A percentile compares a stretch with the other conserved stretches of the same genome.
phyloP scores from a whole-genome alignment of 2,888 invertebrate genomes.

The Salticus scenicus region DNA sequence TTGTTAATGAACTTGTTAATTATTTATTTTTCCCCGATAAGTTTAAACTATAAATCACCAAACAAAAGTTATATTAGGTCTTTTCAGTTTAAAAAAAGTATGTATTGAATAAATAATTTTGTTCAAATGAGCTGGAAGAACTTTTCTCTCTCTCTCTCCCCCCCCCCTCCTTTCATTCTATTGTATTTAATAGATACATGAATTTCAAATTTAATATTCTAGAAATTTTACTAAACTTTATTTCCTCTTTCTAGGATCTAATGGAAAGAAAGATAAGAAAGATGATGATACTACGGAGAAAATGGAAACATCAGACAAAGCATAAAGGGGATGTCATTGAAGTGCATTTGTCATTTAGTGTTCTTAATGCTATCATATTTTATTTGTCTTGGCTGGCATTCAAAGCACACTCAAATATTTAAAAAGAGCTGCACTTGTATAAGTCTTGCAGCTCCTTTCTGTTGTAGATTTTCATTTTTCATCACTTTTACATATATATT shows the following conservation, averaged over 20 bases:
- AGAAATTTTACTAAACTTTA: neutral
- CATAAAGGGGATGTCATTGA: constrained; percentile 21
- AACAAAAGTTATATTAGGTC: no score
- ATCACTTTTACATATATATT: constrained; percentile 53
- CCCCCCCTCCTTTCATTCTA: no score
- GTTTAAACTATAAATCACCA: no score
- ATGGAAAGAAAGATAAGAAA: constrained; percentile 80
- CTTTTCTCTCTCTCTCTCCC: no score
- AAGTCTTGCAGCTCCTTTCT: constrained; percentile 19
- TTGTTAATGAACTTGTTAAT: no score
- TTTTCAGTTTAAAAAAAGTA: no score
- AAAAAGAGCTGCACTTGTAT: constrained; percentile 3
- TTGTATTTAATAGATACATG: no score
- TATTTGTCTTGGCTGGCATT: constrained; percentile 47
- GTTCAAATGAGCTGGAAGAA: no score
- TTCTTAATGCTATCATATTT: constrained; percentile 34
- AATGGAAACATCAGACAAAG: constrained; percentile 60
- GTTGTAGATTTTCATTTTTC: constrained; percentile 59
- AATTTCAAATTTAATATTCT: no score
- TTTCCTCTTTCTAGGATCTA: constrained; percentile 76
- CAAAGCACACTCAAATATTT: constrained; percentile 27
- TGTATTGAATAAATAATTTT: no score
- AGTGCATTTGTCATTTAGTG: constrained; percentile 32
- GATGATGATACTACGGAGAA: constrained; percentile 75
- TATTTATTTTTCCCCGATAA: no score